Evolutionary conservation across 2,113 vertebrate genomes (phyloP), one percentile per base, ranked within the genome.

Genomic region (Connochaetes taurinus): DNA sequence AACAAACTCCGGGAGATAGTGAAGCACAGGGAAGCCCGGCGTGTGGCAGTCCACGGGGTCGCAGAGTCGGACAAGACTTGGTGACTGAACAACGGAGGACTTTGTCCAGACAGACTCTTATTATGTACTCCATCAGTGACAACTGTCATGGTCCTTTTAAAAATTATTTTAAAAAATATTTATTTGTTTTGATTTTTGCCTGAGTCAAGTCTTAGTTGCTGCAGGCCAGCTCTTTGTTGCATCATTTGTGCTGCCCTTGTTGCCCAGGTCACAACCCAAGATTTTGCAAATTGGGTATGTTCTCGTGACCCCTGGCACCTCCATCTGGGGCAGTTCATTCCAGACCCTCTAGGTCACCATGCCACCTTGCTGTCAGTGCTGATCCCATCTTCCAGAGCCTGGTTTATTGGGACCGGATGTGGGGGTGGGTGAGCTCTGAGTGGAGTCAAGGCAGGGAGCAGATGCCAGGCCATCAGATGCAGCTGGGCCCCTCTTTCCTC

Each of bases 401-500:
- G 60, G 84, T 6, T 57, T 31, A 19, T 12, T 13, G 40, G 83
- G 36, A 43, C 27, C 3, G 0, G 71, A 27, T 27, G 71, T 14
- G 2, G 23, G 12, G 36, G 27, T 45, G 6, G 55, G 27, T 31
- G 55, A 60, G 55, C 55, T 31, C 83, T 0, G 6, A n/a, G 10
- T 3, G 17, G 16, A n/a, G 9, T 45, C 6, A 0, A 19, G 43
- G n/a, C 1, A 1, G 88, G 88, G n/a, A 76, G 53, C 25, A 82
- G 83, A 12, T 6, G 19, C 25, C 47, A 6, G 11, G 15, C 23
- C 36, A 1, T 27, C 43, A 23, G 27, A 40, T 0, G 2, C 36
- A n/a, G 5, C 52, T 8, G 17, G 21, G 27, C 16, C 1, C 36
- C 17, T 16, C 57, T 45, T 52, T 89, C 58, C 52, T 90, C 94